A percentile compares a stretch with the other conserved stretches of the same genome.
phyloP scores from a whole-genome alignment of 2,113 vertebrate genomes.

The Aplodontia rufa region DNA sequence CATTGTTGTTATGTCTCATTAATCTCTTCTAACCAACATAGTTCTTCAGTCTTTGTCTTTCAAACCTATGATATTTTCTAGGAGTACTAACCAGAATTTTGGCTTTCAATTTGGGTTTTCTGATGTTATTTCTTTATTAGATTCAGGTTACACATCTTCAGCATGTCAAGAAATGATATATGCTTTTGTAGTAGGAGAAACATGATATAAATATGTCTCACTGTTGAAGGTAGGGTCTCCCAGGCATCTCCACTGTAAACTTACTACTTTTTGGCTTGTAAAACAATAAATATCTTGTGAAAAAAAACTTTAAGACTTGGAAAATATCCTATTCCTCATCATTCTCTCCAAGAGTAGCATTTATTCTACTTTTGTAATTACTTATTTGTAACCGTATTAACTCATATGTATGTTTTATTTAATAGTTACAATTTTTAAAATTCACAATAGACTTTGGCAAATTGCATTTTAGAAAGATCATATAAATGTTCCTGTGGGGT shows the following conservation, averaged over 20 bases:
- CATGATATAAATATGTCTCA: not conserved
- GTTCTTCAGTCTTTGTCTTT: not conserved
- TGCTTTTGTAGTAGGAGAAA: not conserved
- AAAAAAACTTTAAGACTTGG: not conserved
- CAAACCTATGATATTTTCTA: not conserved
- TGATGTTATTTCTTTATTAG: conserved; percentile 12
- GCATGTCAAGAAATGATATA: not conserved
- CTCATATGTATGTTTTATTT: not conserved
- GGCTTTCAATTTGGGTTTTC: not conserved
- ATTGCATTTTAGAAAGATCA: not conserved
- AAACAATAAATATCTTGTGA: not conserved
- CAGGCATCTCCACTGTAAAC: not conserved
- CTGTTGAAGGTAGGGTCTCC: not conserved
- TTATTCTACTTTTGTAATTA: not conserved
- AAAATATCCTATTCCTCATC: not conserved
- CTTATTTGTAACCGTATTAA: not conserved
- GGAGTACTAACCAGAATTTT: not conserved
- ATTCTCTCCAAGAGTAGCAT: not conserved
- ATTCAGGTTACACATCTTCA: not conserved
- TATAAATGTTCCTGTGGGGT: not conserved
- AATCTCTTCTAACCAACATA: not conserved
- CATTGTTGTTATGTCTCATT: not conserved
- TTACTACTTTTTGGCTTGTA: not conserved
- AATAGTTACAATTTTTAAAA: conserved; percentile 9
- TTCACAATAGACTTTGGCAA: not conserved